Evolutionary conservation across 2,113 vertebrate genomes (phyloP).

Genomic region (Ceratotherium simum): DNA sequence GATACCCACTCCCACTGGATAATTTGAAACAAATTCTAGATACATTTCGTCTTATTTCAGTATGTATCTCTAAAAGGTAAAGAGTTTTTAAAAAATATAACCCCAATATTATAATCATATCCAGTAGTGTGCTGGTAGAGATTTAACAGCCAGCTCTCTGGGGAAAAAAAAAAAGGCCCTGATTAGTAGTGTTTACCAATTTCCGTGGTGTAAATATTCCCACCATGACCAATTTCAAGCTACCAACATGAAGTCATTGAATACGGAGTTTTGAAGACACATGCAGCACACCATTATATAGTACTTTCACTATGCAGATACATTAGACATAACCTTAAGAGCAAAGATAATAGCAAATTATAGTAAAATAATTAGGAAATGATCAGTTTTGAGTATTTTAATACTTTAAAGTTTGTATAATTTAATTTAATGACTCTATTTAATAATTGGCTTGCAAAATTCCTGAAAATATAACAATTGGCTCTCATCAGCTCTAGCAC

Average conservation of each 20-base stretch:
- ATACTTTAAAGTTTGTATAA: neutral
- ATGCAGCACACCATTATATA: neutral
- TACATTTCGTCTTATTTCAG: neutral
- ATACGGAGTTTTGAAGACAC: neutral
- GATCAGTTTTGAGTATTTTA: conserved; percentile 9
- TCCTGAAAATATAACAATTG: neutral
- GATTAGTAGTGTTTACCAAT: neutral
- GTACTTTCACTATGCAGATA: neutral
- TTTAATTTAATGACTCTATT: conserved; percentile 28
- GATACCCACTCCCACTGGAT: neutral
- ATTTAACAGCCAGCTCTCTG: neutral
- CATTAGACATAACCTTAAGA: neutral
- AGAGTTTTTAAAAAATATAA: neutral
- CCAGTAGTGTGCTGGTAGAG: neutral
- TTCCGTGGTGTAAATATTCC: neutral
- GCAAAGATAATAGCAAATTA: neutral
- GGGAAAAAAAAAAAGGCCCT: neutral
- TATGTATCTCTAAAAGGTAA: neutral
- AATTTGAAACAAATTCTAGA: conserved; percentile 42
- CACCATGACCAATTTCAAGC: neutral
- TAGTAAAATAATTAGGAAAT: conserved; percentile 17
- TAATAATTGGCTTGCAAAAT: conserved; percentile 42
- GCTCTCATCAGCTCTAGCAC: neutral
- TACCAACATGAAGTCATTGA: neutral
- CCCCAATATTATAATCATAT: neutral